A percentile compares a stretch with the other conserved stretches of the same genome.
phyloP scores from a whole-genome alignment of 1,140 invertebrate species.

The Lepidurus packardi region DNA sequence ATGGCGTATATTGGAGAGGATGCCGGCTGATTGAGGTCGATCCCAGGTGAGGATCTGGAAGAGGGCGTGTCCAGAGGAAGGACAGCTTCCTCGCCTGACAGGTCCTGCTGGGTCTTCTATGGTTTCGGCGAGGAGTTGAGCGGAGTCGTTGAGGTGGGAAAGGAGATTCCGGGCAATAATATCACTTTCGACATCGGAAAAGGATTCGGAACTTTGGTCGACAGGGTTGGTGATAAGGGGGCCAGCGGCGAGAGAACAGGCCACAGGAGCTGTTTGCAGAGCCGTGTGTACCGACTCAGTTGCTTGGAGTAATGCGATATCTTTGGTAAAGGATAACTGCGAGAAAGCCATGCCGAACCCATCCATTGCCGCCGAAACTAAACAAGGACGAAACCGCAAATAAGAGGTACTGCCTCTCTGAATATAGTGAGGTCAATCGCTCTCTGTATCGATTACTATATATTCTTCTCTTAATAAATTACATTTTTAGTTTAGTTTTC shows the following conservation, averaged over 20 bases:
- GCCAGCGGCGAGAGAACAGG: background rate
- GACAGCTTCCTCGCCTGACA: background rate
- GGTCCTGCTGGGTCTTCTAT: background rate
- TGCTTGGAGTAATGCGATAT: background rate
- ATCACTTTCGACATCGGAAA: no score
- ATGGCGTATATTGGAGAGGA: background rate
- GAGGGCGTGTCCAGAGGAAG: background rate
- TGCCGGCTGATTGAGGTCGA: background rate
- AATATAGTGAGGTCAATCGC: background rate
- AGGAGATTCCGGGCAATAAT: background rate
- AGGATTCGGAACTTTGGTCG: no score
- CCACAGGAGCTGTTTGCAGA: background rate
- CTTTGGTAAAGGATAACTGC: conserved; percentile 21
- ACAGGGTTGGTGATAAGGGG: background rate
- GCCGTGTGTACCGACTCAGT: background rate
- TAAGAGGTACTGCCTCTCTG: background rate
- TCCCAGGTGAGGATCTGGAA: background rate
- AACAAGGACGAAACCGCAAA: background rate
- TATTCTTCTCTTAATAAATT: no score
- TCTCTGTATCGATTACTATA: no score
- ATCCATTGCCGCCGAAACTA: conserved; percentile 18
- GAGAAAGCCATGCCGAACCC: conserved; percentile 7
- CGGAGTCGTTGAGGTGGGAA: background rate
- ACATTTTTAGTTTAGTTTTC: no score
- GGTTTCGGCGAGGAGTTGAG: background rate